phyloP scores from a whole-genome alignment of 2,113 vertebrate species.

The Tangachromis dhanisi region DNA sequence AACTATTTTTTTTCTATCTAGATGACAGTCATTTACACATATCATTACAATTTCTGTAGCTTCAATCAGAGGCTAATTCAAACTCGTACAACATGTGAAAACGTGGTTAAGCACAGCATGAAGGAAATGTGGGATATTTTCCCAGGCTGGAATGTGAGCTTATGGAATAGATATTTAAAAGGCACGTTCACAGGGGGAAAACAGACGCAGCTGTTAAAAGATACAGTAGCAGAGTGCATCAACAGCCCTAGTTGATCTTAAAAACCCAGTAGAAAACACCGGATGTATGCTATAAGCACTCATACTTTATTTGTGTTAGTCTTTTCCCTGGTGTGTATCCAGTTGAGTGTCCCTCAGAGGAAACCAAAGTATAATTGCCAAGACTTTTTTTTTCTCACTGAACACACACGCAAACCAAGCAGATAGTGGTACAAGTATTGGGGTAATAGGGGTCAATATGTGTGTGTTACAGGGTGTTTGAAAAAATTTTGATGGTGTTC shows the following conservation, averaged over 20 bases:
- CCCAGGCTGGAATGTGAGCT: conserved; percentile 9
- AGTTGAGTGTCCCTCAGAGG: not conserved
- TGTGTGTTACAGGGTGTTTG: not conserved
- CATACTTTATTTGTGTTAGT: not conserved
- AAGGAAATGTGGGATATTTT: not conserved
- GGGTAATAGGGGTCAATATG: not conserved
- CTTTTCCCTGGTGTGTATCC: not conserved
- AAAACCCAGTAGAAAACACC: conserved; percentile 45
- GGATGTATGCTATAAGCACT: not conserved
- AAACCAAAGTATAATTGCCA: not conserved
- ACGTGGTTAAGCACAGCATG: not conserved
- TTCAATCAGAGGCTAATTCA: not conserved
- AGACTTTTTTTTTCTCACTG: not conserved
- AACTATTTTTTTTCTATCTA: not conserved
- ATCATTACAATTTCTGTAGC: not conserved
- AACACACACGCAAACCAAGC: not conserved
- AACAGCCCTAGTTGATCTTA: not conserved
- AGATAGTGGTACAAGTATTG: not conserved
- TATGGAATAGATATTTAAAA: conserved; percentile 30
- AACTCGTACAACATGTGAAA: not conserved
- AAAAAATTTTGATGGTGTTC: not conserved
- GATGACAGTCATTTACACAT: not conserved
- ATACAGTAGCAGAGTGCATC: not conserved
- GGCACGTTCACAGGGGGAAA: not conserved
- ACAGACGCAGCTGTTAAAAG: conserved; percentile 14